Percentiles rank a stretch among this genome's conserved stretches.
phyloP scores from a whole-genome alignment of 2,113 vertebrate genomes.

The Nothoprocta pentlandii region DNA sequence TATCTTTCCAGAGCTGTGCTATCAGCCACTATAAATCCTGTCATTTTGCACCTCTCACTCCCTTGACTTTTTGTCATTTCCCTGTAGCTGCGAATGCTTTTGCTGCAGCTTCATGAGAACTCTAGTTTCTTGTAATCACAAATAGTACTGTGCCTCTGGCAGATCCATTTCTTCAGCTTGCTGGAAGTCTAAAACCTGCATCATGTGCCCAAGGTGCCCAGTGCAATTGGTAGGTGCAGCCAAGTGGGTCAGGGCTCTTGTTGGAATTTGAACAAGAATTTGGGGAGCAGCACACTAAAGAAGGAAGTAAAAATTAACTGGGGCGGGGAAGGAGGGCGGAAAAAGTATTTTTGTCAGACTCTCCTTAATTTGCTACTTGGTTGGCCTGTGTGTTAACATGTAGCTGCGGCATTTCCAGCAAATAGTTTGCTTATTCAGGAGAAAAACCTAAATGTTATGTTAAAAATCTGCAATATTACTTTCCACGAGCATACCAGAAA shows the following conservation, averaged over 20 bases:
- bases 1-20: not conserved
- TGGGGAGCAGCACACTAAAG: not conserved
- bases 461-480: not conserved
- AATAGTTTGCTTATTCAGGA: not conserved
- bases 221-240: not conserved
- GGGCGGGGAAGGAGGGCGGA: not conserved
- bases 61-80: not conserved
- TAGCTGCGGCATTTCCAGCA: not conserved
- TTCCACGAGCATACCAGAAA: not conserved
- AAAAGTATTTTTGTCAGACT: not conserved
- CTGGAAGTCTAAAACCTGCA: not conserved
- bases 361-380: not conserved
- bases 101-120: not conserved
- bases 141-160: fast-evolving
- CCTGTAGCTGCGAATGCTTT: not conserved
- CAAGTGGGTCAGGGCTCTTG: not conserved
- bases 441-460: not conserved
- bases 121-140: not conserved
- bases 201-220: too few relatives aligned
- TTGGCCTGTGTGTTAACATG: not conserved
- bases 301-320: not conserved
- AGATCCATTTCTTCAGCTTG: not conserved
- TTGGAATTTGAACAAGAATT: not conserved
- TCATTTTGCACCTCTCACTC: not conserved
- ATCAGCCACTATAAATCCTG: not conserved